These are phyloP conservation scores for Apomyelois bistriatella DNA, from an alignment of 2,888 invertebrate genomes.

Conservation along the genomic window DNA sequence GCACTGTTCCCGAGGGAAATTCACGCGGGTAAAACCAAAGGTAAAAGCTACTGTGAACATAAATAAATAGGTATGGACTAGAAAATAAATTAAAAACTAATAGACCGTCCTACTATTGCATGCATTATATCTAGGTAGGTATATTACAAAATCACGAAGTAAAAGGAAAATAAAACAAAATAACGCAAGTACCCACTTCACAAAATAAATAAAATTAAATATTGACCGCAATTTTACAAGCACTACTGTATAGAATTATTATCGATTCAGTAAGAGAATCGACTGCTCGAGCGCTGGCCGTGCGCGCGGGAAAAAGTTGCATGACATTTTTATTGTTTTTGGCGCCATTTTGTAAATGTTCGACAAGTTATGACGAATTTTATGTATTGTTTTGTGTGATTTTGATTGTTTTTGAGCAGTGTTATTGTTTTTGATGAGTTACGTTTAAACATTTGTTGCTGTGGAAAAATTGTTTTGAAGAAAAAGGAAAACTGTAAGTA, in stretches of 20 bases:
- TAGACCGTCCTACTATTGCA: no score
- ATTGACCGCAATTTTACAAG: neutral
- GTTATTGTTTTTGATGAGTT: neutral
- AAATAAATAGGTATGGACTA: no score
- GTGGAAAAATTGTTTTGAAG: no score
- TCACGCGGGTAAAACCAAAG: no score
- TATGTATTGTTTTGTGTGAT: neutral
- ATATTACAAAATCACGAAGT: neutral
- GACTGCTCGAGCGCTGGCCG: constrained; percentile 29
- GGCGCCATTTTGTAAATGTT: neutral
- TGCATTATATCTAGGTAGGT: no score
- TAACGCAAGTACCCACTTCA: neutral
- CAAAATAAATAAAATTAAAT: neutral
- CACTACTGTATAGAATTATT: neutral
- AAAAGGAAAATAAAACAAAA: neutral
- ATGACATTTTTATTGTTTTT: neutral
- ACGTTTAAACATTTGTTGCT: no score
- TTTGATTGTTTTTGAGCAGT: neutral
- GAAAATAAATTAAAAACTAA: no score
- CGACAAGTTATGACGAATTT: neutral
- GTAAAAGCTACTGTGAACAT: no score
- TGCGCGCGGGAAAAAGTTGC: constrained; percentile 13
- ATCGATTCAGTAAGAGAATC: constrained; percentile 19
- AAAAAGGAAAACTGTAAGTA: no score
- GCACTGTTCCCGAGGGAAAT: no score